Evolutionary conservation across 2,797 vertebrate genomes (phyloP).

Genomic region (Tiaroga cobitis): DNA sequence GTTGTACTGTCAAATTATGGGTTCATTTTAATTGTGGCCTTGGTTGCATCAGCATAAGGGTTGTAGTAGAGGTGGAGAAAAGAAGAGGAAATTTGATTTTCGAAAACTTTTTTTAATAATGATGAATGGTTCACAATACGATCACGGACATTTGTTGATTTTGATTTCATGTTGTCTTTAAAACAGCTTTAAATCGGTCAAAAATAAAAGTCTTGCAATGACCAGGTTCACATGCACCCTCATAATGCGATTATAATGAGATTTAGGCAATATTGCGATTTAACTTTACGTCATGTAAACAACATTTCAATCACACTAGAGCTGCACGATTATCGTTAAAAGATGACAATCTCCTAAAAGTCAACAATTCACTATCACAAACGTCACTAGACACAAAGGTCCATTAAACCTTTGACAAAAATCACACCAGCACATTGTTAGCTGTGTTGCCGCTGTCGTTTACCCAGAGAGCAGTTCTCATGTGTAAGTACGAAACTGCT

Average conservation of each 20-base stretch:
- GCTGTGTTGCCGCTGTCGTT: too few species aligned
- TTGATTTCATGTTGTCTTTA: not conserved
- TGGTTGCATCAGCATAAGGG: too few species aligned
- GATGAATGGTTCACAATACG: not conserved
- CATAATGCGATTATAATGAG: too few species aligned
- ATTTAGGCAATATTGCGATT: too few species aligned
- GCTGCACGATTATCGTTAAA: not conserved
- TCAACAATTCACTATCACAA: too few species aligned
- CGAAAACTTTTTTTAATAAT: too few species aligned
- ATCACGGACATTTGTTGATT: not conserved
- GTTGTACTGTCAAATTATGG: not conserved
- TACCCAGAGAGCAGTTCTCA: too few species aligned
- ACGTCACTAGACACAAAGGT: too few species aligned
- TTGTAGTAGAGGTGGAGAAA: not conserved
- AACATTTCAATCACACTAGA: not conserved
- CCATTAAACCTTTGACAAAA: not conserved
- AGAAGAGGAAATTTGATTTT: not conserved
- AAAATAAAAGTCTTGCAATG: not conserved
- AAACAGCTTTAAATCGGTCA: not conserved
- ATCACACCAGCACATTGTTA: too few species aligned
- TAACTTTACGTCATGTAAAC: too few species aligned
- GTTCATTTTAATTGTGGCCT: not conserved
- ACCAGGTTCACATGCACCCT: not conserved
- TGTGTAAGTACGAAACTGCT: too few species aligned
- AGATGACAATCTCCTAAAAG: not conserved